These are phyloP conservation scores for Phataginus tetradactyla DNA, from an alignment of 2,797 vertebrate genomes.

Conservation along the genomic window DNA sequence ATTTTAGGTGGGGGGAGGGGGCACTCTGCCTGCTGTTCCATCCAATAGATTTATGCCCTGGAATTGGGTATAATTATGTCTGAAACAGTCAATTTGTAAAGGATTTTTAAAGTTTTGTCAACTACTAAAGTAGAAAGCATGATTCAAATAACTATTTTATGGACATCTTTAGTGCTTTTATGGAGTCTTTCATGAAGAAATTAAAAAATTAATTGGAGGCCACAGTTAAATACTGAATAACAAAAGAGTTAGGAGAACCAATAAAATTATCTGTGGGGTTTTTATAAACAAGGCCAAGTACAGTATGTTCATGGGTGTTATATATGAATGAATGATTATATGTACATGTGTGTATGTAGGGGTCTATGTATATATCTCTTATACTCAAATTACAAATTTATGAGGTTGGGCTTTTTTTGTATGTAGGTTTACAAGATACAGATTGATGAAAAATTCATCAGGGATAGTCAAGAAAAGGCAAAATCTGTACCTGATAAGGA, in stretches of 20 bases:
- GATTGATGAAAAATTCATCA: slow-evolving; percentile 80
- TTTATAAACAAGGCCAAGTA: slow-evolving; percentile 24
- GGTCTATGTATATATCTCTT: not conserved
- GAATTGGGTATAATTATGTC: not conserved
- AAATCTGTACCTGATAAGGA: slow-evolving; percentile 7
- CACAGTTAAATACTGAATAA: not conserved
- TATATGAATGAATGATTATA: not conserved
- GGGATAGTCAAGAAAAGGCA: slow-evolving; percentile 75
- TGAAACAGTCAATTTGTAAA: not conserved
- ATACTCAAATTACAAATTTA: not conserved
- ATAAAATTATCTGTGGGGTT: not conserved
- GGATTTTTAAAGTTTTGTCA: not conserved
- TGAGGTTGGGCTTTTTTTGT: not conserved
- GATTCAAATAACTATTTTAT: not conserved
- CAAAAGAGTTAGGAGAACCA: not conserved
- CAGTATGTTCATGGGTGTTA: not conserved
- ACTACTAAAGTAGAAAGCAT: not conserved
- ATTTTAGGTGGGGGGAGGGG: not conserved
- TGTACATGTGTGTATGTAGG: not conserved
- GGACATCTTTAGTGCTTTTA: not conserved
- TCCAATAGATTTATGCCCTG: not conserved
- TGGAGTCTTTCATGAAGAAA: slow-evolving; percentile 18
- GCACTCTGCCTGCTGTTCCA: not conserved
- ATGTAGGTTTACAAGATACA: slow-evolving; percentile 79
- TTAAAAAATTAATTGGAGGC: not conserved